Evolutionary conservation across 2,113 vertebrate species (phyloP).

Genomic region (Poecile atricapillus): DNA sequence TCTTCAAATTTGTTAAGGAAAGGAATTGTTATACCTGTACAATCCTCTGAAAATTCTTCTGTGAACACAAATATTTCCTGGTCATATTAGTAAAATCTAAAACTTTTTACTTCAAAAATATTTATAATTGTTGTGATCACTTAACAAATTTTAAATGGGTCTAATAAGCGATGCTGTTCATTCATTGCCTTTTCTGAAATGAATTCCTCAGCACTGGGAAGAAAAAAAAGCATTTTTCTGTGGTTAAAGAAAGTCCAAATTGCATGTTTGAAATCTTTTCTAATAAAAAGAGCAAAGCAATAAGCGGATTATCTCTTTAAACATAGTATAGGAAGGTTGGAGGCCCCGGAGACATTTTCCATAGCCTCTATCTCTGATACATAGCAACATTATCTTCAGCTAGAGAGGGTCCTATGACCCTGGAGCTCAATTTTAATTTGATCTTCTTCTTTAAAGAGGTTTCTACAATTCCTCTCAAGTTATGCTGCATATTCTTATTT

Average conservation of each 20-base stretch:
- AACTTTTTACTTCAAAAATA: not conserved
- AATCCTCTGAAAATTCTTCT: not conserved
- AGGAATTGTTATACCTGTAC: not conserved
- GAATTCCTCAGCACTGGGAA: conserved; percentile 19
- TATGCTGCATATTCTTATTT: conserved; percentile 51
- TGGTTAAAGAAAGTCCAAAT: conserved; percentile 52
- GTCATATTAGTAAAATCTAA: not conserved
- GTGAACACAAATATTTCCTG: not conserved
- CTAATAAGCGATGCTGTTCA: not conserved
- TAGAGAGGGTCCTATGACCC: conserved; percentile 54
- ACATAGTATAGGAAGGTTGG: conserved; percentile 56
- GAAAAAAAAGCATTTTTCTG: conserved; percentile 41
- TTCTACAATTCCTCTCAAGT: conserved; percentile 39
- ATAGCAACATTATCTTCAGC: conserved; percentile 53
- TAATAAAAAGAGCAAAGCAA: conserved; percentile 60
- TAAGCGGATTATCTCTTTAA: conserved; percentile 66
- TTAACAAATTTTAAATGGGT: not conserved
- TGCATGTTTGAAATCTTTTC: conserved; percentile 49
- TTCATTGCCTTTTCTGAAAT: not conserved
- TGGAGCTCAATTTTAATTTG: conserved; percentile 60
- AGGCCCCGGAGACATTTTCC: conserved; percentile 45
- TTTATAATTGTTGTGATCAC: not conserved
- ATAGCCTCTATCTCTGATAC: conserved; percentile 49
- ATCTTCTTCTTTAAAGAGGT: conserved; percentile 53
- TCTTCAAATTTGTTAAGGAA: conserved; percentile 3